Evolutionary conservation across 2,797 vertebrate genomes (phyloP).

Genomic region (Ciconia nigra): DNA sequence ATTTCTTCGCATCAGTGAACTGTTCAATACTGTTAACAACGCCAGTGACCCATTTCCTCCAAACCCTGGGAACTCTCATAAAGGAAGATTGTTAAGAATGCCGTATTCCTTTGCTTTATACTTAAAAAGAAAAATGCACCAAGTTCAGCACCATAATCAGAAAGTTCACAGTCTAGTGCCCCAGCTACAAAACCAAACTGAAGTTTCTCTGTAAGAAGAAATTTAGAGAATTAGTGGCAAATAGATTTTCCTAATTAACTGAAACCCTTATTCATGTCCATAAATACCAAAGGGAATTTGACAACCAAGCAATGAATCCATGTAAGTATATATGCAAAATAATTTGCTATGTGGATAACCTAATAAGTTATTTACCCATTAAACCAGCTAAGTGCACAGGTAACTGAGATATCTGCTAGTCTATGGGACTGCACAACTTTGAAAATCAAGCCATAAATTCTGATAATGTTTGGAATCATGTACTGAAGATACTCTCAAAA

Average conservation of each 20-base stretch:
- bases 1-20: neutral
- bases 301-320: neutral
- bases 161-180: neutral
- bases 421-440: neutral
- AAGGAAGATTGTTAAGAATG: neutral
- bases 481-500: neutral
- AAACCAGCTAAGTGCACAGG: neutral
- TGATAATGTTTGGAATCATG: neutral
- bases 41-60: conserved; percentile 6
- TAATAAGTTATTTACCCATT: neutral
- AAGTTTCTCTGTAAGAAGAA: neutral
- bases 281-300: neutral
- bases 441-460: neutral
- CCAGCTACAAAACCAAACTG: neutral
- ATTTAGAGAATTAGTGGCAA: neutral
- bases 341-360: neutral
- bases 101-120: neutral
- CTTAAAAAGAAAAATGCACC: neutral
- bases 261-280: neutral
- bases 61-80: neutral
- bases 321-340: neutral
- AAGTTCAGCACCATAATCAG: neutral
- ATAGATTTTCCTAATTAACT: neutral
- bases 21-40: conserved; percentile 19
- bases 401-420: neutral